Conservation (phyloP, 2,797 vertebrate species). For the Sparidentex hasta region DNA sequence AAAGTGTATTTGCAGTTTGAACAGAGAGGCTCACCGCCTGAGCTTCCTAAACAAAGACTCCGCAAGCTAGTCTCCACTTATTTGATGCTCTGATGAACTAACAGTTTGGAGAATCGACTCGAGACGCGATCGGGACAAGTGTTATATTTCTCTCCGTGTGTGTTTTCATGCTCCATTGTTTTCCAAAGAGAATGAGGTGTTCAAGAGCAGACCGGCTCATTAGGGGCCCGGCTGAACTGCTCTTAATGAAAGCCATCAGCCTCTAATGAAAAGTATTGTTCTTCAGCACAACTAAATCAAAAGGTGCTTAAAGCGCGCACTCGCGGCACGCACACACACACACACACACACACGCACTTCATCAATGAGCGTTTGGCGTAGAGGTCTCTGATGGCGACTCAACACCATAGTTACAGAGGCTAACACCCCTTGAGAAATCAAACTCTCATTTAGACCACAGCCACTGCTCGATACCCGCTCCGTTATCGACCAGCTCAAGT, state of each 20-base stretch:
- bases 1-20: slow-evolving; percentile 35
- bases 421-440: slow-evolving; percentile 76
- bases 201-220: slow-evolving; percentile 64
- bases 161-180: slow-evolving; percentile 41
- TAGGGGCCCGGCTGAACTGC: slow-evolving; percentile 55
- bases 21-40: background rate
- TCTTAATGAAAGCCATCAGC: slow-evolving; percentile 74
- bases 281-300: slow-evolving; percentile 71
- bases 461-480: slow-evolving; percentile 71
- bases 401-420: slow-evolving; percentile 62
- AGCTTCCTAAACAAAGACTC: slow-evolving; percentile 4
- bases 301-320: slow-evolving; percentile 63
- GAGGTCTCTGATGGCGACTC: slow-evolving; percentile 67
- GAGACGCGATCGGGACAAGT: slow-evolving; percentile 16
- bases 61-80: background rate
- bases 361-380: slow-evolving; percentile 58
- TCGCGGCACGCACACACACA: background rate
- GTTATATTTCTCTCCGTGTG: background rate
- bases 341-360: slow-evolving; percentile 37
- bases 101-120: slow-evolving; percentile 19
- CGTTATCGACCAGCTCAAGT: slow-evolving; percentile 58
- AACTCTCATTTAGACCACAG: slow-evolving; percentile 78
- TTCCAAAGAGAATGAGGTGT: slow-evolving; percentile 61
- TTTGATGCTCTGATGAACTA: slow-evolving; percentile 25
- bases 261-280: slow-evolving; percentile 80